A percentile compares a stretch with the other conserved stretches of the same genome.
Conservation (phyloP, 2,113 vertebrate species). For the Pelmatolapia mariae region DNA sequence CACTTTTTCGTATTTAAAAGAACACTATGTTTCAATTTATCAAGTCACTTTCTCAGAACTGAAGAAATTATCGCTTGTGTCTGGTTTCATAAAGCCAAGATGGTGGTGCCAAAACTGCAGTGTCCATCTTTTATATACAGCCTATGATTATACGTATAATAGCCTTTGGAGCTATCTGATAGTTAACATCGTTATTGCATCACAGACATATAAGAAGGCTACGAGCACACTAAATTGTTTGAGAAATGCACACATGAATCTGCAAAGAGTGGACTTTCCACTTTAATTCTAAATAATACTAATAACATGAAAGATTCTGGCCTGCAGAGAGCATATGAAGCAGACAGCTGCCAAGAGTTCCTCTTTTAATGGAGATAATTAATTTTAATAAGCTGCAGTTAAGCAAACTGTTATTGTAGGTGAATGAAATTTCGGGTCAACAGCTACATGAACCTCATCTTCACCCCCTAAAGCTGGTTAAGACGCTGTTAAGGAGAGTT, state of each 20-base stretch:
- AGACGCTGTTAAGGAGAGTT: not conserved
- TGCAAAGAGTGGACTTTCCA: not conserved
- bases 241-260: not conserved
- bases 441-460: not conserved
- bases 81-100: not conserved
- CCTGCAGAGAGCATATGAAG: not conserved
- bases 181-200: rapidly evolving
- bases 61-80: not conserved
- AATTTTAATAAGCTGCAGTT: not conserved
- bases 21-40: not conserved
- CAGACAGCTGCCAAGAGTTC: not conserved
- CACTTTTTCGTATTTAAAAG: not conserved
- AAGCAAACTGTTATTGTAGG: not conserved
- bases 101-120: not conserved
- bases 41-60: not conserved
- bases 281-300: not conserved
- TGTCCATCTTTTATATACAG: not conserved
- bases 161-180: not conserved
- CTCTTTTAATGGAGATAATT: not conserved
- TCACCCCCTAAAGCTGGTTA: not conserved
- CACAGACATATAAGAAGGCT: not conserved
- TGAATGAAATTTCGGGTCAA: not conserved
- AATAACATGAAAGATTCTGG: not conserved
- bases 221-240: rapidly evolving
- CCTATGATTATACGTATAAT: not conserved